Conservation (phyloP, 2,888 invertebrate species). For the Electrophaes corylata region DNA sequence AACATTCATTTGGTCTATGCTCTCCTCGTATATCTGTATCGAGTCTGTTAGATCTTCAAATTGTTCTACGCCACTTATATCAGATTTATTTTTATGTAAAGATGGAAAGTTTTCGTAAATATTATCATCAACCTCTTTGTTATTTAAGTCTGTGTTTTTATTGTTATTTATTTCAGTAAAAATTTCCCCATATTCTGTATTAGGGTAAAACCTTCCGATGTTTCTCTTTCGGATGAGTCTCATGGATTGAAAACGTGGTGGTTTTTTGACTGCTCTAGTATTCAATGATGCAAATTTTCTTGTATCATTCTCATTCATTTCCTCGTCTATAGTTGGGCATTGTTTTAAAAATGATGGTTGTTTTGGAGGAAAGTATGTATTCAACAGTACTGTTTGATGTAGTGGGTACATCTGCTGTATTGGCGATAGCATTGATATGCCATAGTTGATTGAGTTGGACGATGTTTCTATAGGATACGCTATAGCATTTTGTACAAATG, state of each 20-base stretch:
- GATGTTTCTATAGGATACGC: constrained; percentile 58
- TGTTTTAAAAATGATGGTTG: constrained; percentile 72
- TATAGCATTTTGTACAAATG: constrained; percentile 70
- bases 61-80: constrained; percentile 73
- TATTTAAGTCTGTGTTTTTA: constrained; percentile 57
- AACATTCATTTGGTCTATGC: constrained; percentile 53
- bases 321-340: constrained; percentile 74
- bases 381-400: constrained; percentile 73
- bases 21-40: constrained; percentile 86
- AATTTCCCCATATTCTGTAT: constrained; percentile 77
- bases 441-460: constrained; percentile 56
- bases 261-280: constrained; percentile 65
- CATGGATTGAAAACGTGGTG: constrained; percentile 78
- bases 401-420: constrained; percentile 78
- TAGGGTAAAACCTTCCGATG: constrained; percentile 79
- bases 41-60: constrained; percentile 88
- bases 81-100: constrained; percentile 61
- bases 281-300: constrained; percentile 78
- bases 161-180: constrained; percentile 79
- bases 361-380: constrained; percentile 74
- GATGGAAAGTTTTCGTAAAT: constrained; percentile 78
- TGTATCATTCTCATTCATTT: constrained; percentile 58
- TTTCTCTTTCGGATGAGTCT: constrained; percentile 74
- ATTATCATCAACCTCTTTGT: constrained; percentile 54
- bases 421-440: constrained; percentile 72